These are phyloP conservation scores for Rhabdornis inornatus DNA, from an alignment of 2,113 vertebrate species.

Conservation along the genomic window DNA sequence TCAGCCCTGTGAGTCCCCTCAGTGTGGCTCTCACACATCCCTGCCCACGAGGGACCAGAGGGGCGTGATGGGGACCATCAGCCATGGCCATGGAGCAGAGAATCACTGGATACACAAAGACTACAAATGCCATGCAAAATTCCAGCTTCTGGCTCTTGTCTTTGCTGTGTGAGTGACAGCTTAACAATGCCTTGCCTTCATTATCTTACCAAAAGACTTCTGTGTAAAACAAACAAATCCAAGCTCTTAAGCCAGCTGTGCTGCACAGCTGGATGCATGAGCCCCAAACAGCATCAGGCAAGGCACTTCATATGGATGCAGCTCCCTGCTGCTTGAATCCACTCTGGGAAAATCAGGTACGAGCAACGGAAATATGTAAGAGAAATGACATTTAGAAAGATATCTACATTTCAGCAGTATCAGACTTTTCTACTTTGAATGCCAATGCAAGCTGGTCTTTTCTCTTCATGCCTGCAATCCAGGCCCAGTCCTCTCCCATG, in stretches of 20 bases:
- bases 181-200: neutral
- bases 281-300: neutral
- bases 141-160: neutral
- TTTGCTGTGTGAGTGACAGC: neutral
- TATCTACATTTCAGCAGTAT: neutral
- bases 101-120: no score
- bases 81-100: fast-evolving
- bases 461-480: neutral
- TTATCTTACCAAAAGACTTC: neutral
- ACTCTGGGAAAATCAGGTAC: neutral
- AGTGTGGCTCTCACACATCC: neutral
- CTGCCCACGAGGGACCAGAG: fast-evolving
- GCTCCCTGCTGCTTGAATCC: neutral
- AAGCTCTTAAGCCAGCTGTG: neutral
- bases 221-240: neutral
- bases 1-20: neutral
- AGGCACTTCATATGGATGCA: neutral
- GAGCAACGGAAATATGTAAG: neutral
- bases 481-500: neutral
- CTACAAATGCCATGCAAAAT: fast-evolving
- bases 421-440: neutral
- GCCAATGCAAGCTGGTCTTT: fast-evolving
- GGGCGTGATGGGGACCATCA: fast-evolving
- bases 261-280: neutral
- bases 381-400: neutral